Evolutionary conservation across 2,797 vertebrate genomes (phyloP).

Genomic region (Limosa lapponica): DNA sequence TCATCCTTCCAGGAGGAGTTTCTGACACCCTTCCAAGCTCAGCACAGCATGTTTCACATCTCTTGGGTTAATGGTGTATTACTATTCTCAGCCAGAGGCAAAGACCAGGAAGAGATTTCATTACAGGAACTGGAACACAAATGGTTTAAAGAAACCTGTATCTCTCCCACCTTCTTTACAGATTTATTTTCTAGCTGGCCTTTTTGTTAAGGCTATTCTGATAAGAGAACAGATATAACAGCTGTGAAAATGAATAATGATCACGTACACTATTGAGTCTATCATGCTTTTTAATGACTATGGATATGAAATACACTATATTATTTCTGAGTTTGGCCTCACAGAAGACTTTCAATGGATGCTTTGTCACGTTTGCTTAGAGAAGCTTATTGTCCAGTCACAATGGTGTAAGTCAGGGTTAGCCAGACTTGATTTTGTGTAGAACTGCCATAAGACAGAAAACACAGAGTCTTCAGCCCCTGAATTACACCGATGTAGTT

Average conservation of each 20-base stretch:
- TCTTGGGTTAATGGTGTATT: slow-evolving; percentile 23
- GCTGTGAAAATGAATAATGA: background rate
- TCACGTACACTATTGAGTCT: background rate
- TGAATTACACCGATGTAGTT: background rate
- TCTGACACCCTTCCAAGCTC: slow-evolving; percentile 19
- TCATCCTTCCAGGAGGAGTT: background rate
- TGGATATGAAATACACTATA: background rate
- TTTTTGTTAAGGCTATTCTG: background rate
- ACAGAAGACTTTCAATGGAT: background rate
- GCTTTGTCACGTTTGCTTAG: background rate
- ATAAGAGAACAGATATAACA: background rate
- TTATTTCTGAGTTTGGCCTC: background rate
- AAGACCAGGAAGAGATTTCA: slow-evolving; percentile 18
- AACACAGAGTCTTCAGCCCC: background rate
- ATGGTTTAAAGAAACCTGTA: background rate
- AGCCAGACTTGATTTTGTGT: background rate
- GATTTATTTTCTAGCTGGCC: background rate
- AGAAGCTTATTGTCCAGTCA: background rate
- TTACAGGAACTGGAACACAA: background rate
- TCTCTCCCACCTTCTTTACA: background rate
- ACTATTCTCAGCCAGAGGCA: slow-evolving; percentile 40
- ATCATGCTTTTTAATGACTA: background rate
- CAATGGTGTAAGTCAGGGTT: background rate
- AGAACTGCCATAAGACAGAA: background rate
- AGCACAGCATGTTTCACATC: background rate